Evolutionary conservation across 2,797 vertebrate species (phyloP).

Genomic region (Clarias fuscus): DNA sequence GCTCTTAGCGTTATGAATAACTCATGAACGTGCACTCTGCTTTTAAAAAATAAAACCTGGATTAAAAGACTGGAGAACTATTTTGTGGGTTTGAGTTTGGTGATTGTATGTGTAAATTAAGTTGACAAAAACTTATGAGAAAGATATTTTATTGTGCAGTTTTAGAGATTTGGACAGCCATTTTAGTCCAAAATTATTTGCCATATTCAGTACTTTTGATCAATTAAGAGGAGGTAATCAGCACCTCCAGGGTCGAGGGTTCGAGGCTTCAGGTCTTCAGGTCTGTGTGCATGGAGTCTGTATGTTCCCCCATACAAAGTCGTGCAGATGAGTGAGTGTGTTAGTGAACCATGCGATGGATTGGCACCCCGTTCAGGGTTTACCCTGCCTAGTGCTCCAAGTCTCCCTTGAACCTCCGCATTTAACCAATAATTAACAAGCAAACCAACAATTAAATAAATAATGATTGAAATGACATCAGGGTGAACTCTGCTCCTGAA

Average conservation of each 20-base stretch:
- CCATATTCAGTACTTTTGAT: neutral
- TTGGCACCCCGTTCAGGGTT: too few species aligned
- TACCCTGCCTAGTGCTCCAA: too few species aligned
- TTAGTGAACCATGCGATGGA: too few species aligned
- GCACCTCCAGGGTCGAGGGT: too few species aligned
- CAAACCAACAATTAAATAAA: neutral
- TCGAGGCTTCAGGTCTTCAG: neutral
- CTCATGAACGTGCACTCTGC: slow-evolving; percentile 38
- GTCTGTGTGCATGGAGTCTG: too few species aligned
- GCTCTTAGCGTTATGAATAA: slow-evolving; percentile 63
- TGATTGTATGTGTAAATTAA: neutral
- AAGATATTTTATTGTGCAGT: neutral
- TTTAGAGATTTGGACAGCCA: neutral
- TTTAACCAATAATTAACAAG: neutral
- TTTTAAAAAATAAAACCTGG: neutral
- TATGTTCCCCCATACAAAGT: too few species aligned
- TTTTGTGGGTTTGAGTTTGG: neutral
- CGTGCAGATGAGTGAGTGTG: too few species aligned
- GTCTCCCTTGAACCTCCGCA: too few species aligned
- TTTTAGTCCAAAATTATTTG: neutral
- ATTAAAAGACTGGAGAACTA: neutral
- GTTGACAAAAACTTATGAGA: neutral
- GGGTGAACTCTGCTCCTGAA: neutral
- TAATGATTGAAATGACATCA: neutral
- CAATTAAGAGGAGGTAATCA: neutral